Base-by-base conservation (phyloP, 2,888 invertebrate species). In the Venustoraphidia nigricollis region DNA sequence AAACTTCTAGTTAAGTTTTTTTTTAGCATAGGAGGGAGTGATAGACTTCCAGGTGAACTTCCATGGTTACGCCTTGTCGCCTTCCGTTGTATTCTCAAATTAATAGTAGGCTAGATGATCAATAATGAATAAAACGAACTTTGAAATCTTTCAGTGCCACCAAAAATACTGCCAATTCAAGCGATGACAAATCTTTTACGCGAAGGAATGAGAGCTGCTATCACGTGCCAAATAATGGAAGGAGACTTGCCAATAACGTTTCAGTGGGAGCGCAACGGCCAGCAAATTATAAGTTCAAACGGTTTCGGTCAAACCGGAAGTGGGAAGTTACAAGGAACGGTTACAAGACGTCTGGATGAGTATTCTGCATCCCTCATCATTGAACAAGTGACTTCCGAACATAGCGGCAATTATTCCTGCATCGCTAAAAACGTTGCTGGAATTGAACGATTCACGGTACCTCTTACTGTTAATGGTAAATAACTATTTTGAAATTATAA, bases 331-430 rank as follows among this genome's bases (percentile, higher is more conserved):
- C 56, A 72, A 40, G 76, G 76, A 54, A 73, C 76, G 1, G 66
- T 72, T 27, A 66, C 70, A 38, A 68, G 77, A 44, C 72, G 83
- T 48, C 72, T 83, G 64, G 90, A 91, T 63, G 89, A 88, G 62
- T 91, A 89, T 66, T 85, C 90, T 44, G 83, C 88, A 39, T 83
- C 85, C 45, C 72, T 91, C 56, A 83, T 89, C 57, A 89, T 91
- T 58, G 90, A 91, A 61, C 81, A 83, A 63, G 85, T 91, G 53
- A 81, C 82, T 48, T 87, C 90, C 35, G 75, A 81, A 46, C 89
- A 91, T 64, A 87, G 83, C 58, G 91, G 93, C 60, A 91, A 89
- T 68, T 90, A 90, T 63, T 89, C 90, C n/a, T 92, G 92, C 66
- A 81, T 87, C 47, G 89, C 89, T n/a, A 80, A 81, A 44, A 92